Evolutionary conservation across 2,797 vertebrate genomes (phyloP).

Genomic region (Chelon labrosus): DNA sequence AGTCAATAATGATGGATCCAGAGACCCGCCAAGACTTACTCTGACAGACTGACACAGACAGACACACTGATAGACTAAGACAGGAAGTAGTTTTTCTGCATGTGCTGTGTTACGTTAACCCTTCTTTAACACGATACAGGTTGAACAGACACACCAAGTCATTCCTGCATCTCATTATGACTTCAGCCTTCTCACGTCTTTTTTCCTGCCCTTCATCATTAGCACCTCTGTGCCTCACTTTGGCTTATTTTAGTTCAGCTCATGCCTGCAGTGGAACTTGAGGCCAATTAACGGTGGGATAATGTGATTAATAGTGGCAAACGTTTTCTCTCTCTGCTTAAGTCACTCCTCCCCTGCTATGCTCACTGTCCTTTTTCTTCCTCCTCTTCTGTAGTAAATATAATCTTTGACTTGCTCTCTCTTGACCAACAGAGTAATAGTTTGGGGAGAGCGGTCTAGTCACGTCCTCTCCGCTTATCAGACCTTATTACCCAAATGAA

Average conservation of each 20-base stretch:
- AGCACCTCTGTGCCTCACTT: conserved; percentile 51
- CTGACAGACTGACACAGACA: conserved; percentile 68
- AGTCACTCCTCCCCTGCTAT: conserved; percentile 40
- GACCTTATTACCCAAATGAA: conserved; percentile 85
- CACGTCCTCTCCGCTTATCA: conserved; percentile 81
- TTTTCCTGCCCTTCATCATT: conserved; percentile 28
- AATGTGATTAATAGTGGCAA: conserved; percentile 70
- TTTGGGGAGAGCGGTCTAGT: conserved; percentile 64
- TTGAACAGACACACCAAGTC: conserved; percentile 39
- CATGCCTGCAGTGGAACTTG: conserved; percentile 62
- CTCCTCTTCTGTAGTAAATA: conserved; percentile 43
- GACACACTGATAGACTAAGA: conserved; percentile 56
- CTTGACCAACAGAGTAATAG: conserved; percentile 64
- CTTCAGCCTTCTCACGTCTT: conserved; percentile 34
- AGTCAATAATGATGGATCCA: conserved; percentile 78
- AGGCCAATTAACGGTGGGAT: conserved; percentile 70
- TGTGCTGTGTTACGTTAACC: conserved; percentile 38
- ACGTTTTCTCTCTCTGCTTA: conserved; percentile 45
- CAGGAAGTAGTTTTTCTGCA: conserved; percentile 43
- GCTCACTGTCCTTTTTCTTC: conserved; percentile 12
- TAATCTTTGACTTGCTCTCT: conserved; percentile 61
- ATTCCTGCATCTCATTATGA: conserved; percentile 51
- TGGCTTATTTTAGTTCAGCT: conserved; percentile 53
- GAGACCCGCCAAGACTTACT: conserved; percentile 79
- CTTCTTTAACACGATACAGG: conserved; percentile 24